Conservation (phyloP, 1,140 invertebrate genomes). For the Saxidomus purpurata region DNA sequence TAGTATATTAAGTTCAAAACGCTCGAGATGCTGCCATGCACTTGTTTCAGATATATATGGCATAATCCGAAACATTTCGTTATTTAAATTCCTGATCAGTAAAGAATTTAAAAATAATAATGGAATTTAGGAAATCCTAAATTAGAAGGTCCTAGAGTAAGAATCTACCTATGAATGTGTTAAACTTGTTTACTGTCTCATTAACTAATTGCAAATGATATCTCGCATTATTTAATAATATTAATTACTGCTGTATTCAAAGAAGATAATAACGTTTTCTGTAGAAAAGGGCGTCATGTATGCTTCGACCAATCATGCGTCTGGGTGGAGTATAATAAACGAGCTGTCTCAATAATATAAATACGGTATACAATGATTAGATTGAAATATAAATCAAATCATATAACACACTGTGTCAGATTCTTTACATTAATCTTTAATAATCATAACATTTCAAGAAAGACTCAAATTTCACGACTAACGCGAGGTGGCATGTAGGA, state of each 20-base stretch:
- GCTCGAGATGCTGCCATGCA: too few species aligned
- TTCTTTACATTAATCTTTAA: conserved; percentile 32
- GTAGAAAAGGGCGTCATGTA: not conserved
- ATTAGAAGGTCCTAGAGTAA: too few species aligned
- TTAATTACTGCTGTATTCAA: conserved; percentile 11
- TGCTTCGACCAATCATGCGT: conserved; percentile 10
- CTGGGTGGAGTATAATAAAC: not conserved
- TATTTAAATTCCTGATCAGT: too few species aligned
- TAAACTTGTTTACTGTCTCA: not conserved
- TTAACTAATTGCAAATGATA: conserved; percentile 2
- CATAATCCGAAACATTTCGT: too few species aligned
- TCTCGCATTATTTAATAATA: not conserved
- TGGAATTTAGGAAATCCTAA: too few species aligned
- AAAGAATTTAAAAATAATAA: too few species aligned
- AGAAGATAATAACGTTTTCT: not conserved
- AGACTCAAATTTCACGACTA: not conserved
- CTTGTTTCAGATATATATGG: too few species aligned
- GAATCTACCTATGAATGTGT: too few species aligned
- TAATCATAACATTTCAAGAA: not conserved
- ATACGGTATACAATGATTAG: not conserved
- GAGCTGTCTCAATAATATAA: not conserved
- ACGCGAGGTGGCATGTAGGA: not conserved
- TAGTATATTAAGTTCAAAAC: too few species aligned
- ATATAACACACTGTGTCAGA: not conserved
- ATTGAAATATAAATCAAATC: conserved; percentile 35